A percentile compares a stretch with the other conserved stretches of the same genome.
These are phyloP conservation scores for Cheilosia vernalis DNA, from an alignment of 2,888 invertebrate species.

Conservation along the genomic window DNA sequence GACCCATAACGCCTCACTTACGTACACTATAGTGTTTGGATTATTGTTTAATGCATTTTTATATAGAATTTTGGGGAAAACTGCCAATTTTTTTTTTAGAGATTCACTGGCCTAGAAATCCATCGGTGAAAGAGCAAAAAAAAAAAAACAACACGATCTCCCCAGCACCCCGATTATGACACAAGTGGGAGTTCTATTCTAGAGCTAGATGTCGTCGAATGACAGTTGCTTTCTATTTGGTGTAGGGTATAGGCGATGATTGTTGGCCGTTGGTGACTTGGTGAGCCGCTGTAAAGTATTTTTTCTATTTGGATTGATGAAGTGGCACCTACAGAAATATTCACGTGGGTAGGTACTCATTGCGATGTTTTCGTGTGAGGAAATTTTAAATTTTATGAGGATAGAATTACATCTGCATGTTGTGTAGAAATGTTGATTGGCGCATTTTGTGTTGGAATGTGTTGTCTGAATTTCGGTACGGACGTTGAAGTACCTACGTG, in stretches of 20 bases:
- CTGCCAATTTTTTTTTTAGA: slow-evolving; percentile 27
- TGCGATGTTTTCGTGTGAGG: no score
- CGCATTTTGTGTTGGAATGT: no score
- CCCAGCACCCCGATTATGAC: slow-evolving; percentile 53
- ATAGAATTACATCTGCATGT: no score
- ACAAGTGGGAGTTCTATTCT: slow-evolving; percentile 22
- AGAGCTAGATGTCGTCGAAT: slow-evolving; percentile 26
- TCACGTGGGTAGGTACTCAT: no score
- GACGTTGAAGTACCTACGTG: no score
- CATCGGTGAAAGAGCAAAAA: slow-evolving; percentile 31
- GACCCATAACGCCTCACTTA: slow-evolving; percentile 86
- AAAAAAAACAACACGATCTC: slow-evolving; percentile 40
- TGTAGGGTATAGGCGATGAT: slow-evolving; percentile 13
- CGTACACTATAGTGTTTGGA: slow-evolving; percentile 3
- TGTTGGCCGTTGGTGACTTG: background rate
- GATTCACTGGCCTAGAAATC: slow-evolving; percentile 43
- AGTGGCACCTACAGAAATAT: no score
- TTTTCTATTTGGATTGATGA: no score
- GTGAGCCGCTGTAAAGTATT: slow-evolving; percentile 40
- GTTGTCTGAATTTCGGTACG: no score
- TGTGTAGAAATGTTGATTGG: no score
- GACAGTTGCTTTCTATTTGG: slow-evolving; percentile 39
- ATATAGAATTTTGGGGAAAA: slow-evolving; percentile 25
- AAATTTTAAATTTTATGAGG: no score
- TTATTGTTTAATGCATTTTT: slow-evolving; percentile 62